A percentile compares a stretch with the other conserved stretches of the same genome.
Evolutionary conservation across 1,140 invertebrate genomes (phyloP).

Genomic region (Drosophila obscura): DNA sequence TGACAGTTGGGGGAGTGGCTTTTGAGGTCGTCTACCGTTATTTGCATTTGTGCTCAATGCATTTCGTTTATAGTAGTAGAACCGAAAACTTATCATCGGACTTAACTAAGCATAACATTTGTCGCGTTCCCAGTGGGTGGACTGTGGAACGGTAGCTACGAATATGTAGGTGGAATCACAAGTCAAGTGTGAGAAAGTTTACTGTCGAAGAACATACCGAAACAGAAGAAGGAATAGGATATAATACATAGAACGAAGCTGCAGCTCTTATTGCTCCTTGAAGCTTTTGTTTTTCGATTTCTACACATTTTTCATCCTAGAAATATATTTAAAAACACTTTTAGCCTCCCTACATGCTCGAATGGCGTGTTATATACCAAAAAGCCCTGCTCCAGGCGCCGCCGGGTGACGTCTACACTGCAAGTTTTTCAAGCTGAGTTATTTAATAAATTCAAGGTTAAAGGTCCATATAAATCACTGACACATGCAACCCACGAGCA

Average conservation of each 20-base stretch:
- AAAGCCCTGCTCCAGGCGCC: not conserved
- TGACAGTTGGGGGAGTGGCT: conserved; percentile 28
- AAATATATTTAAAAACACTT: not conserved
- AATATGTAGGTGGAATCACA: conserved; percentile 1
- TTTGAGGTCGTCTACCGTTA: conserved; percentile 61
- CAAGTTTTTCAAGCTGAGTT: conserved; percentile 44
- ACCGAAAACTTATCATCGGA: conserved; percentile 44
- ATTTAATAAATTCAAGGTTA: conserved; percentile 60
- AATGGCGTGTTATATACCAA: conserved; percentile 40
- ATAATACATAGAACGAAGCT: not conserved
- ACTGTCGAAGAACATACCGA: not conserved
- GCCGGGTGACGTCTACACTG: conserved; percentile 50
- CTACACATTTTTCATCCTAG: too few relatives aligned
- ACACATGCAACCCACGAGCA: conserved; percentile 61
- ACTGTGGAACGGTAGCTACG: not conserved
- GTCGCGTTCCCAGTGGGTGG: conserved; percentile 7
- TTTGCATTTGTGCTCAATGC: conserved; percentile 75
- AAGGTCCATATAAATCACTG: conserved; percentile 62
- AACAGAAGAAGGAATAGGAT: not conserved
- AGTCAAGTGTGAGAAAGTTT: conserved; percentile 49
- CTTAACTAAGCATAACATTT: conserved; percentile 67
- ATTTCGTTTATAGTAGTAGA: conserved; percentile 50
- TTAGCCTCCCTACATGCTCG: conserved; percentile 39
- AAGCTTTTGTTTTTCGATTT: too few relatives aligned
- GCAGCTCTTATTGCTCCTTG: too few relatives aligned